These are phyloP conservation scores for Hippotragus niger DNA, from an alignment of 2,113 vertebrate species.

Conservation along the genomic window DNA sequence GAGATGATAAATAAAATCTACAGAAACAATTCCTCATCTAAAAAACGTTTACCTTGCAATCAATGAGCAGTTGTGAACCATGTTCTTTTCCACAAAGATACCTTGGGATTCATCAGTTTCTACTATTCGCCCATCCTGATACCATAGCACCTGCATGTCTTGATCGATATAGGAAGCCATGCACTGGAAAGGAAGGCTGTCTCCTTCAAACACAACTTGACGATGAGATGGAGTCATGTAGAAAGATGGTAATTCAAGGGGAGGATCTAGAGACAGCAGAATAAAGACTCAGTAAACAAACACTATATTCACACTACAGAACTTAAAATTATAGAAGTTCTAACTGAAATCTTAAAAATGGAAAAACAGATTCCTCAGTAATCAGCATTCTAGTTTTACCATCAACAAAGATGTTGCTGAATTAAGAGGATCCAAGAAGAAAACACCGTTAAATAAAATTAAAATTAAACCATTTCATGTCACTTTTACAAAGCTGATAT, in stretches of 20 bases:
- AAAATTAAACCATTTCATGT: neutral
- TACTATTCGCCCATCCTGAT: conserved; percentile 95
- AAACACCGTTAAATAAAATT: neutral
- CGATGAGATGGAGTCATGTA: conserved; percentile 95
- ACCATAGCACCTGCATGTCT: conserved; percentile 98
- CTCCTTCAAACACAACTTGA: conserved; percentile 97
- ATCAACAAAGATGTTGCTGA: neutral
- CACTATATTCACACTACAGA: accelerated
- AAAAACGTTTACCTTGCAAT: conserved; percentile 90
- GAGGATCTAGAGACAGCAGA: conserved; percentile 84
- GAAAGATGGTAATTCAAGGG: conserved; percentile 95
- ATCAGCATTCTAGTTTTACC: neutral
- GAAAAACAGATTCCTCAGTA: neutral
- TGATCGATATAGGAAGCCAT: conserved; percentile 95
- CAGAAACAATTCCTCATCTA: neutral
- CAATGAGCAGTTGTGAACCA: conserved; percentile 97
- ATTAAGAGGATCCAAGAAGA: neutral
- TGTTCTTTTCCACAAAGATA: conserved; percentile 95
- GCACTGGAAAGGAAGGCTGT: conserved; percentile 97
- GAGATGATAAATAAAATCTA: neutral
- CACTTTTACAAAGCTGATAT: neutral
- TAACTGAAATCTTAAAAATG: neutral
- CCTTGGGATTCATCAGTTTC: conserved; percentile 93
- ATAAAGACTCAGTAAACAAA: neutral
- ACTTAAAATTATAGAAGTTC: neutral